Evolutionary conservation across 1,140 invertebrate genomes (phyloP), one percentile per base, ranked within the genome.

Genomic region (Vanessa atalanta): DNA sequence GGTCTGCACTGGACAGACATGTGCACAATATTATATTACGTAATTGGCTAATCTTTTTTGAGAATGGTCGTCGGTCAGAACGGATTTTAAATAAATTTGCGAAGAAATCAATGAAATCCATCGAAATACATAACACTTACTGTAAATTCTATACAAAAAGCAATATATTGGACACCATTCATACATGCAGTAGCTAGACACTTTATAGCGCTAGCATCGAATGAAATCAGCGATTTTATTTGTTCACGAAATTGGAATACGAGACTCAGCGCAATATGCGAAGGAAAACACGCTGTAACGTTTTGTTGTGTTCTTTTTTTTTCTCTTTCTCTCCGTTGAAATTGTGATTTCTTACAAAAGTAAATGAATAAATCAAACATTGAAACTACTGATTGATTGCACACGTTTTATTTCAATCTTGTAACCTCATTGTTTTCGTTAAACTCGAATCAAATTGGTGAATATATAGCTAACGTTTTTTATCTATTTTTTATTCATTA

Each of bases 191-290:
- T 61, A 65, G 63, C 57, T 50, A 71, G 70, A 74, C 72, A 51
- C 55, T 74, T 74, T 69, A 74, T 69, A 57, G 57, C 51, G 57
- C 57, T 51, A 37, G 55, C 48, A 74, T 74, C 60, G 66, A 69
- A 74, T 74, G 72, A 57, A 74, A 74, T 74, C 72, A 74, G 61
- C 60, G 60, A 51, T 74, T 69, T 74, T 74, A 69, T 74, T 74
- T 74, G 72, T 69, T 69, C 66, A 69, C 66, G 23, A 74, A 69
- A 74, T 74, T 74, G 72, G 72, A 74, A 74, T 74, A 74, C 66
- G 60, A 65, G 60, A 65, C 66, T 74, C 60, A n/a, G 31, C 65
- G 48, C 72, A 74, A 69, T 74, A 69, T 69, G 72, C 66, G 60
- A 69, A 69, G 66, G 60, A 65, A 74, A 68, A 68, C 65, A 73